Percentiles rank a stretch among this genome's conserved stretches.
These are phyloP conservation scores for Anhinga anhinga DNA, from an alignment of 2,113 vertebrate genomes.

Conservation along the genomic window DNA sequence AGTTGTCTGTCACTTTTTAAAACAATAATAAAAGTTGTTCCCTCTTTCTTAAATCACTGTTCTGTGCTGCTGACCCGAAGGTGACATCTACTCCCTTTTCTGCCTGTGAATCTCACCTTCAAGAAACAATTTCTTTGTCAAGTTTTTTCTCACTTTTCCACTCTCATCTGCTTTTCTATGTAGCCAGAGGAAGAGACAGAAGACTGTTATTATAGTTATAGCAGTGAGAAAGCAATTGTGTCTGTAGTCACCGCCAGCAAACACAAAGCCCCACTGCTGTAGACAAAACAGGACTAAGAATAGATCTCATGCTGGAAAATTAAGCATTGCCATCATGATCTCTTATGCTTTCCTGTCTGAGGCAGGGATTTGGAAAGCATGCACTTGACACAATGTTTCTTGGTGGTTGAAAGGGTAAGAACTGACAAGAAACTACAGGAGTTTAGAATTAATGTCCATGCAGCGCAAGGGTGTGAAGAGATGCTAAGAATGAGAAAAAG, in stretches of 20 bases:
- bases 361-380: not conserved
- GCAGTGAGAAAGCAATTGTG: not conserved
- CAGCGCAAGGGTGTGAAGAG: not conserved
- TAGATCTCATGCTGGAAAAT: not conserved
- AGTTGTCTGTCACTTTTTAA: not conserved
- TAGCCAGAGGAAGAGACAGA: not conserved
- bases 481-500: not conserved
- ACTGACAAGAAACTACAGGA: not conserved
- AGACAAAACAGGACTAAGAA: not conserved
- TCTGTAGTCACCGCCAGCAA: not conserved
- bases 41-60: not conserved
- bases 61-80: not conserved
- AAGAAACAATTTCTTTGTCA: conserved; percentile 16
- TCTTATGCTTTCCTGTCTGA: not conserved
- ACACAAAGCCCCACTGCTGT: not conserved
- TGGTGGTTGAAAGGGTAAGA: not conserved
- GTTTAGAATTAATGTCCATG: not conserved
- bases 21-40: conserved; percentile 4
- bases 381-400: not conserved
- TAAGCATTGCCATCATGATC: not conserved
- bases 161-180: not conserved
- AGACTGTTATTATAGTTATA: not conserved
- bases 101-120: not conserved
- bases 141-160: conserved; percentile 40
- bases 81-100: conserved; percentile 15